These are phyloP conservation scores for Ceratotherium simum DNA, from an alignment of 2,113 vertebrate genomes.

Conservation along the genomic window DNA sequence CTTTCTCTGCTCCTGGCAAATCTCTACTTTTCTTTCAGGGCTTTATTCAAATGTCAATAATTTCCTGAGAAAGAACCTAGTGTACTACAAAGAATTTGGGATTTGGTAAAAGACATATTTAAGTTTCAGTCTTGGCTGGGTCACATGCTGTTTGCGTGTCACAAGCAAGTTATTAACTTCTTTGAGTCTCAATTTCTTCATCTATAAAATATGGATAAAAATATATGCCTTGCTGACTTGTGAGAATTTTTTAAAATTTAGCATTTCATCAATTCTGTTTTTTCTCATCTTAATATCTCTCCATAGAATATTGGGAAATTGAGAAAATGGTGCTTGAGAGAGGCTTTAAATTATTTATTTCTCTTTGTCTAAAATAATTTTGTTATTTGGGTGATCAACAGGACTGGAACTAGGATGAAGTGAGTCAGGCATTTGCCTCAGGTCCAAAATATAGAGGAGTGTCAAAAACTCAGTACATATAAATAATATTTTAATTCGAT, in stretches of 20 bases:
- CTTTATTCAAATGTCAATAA: slow-evolving; percentile 22
- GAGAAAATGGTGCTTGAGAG: not conserved
- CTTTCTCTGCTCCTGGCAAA: slow-evolving; percentile 20
- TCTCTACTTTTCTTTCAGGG: not conserved
- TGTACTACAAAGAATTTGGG: not conserved
- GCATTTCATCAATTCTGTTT: not conserved
- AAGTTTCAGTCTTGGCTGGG: not conserved
- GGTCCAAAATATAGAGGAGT: not conserved
- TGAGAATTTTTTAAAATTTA: not conserved
- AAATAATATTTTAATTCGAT: slow-evolving; percentile 22
- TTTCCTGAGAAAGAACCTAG: not conserved
- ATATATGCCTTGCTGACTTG: not conserved
- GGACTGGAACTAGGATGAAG: not conserved
- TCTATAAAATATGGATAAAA: not conserved
- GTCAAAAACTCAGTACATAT: not conserved
- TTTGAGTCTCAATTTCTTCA: slow-evolving; percentile 24
- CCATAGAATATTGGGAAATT: not conserved
- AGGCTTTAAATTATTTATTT: slow-evolving; percentile 30
- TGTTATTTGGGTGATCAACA: not conserved
- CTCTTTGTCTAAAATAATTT: not conserved
- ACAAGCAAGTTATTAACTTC: slow-evolving; percentile 53
- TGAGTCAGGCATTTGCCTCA: not conserved
- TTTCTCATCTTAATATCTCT: slow-evolving; percentile 50
- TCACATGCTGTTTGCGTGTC: not conserved
- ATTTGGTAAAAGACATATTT: not conserved